Base-by-base conservation (phyloP, 2,888 invertebrate species). In the Latrodectus elegans region DNA sequence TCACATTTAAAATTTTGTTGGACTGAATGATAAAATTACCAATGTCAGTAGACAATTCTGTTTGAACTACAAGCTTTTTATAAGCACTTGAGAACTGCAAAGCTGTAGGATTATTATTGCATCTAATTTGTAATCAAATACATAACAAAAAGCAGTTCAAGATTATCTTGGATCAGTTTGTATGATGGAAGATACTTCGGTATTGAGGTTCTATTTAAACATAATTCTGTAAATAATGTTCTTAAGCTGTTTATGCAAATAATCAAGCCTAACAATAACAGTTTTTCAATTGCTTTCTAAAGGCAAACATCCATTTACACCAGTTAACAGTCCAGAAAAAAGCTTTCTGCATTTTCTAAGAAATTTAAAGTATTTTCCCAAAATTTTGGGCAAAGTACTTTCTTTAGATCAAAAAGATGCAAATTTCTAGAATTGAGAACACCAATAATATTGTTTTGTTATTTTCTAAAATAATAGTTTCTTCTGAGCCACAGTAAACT, bases 61-160 rank as follows among this genome's bases (percentile, higher is more conserved):
- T 17, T 38, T 53, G 26, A 14, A 49, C 52, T 4, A 78, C 22
- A 8, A 78, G 49, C 49, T 53, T 68, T 53, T 70, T 68, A 26
- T 53, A 78, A 12, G 70, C 67, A 12, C 22, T 53, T 8, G 12
- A 49, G 49, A 79, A 71, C 38, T 71, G 71, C 11, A 53, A 10
- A 15, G 60, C 72, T 14, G 71, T 79, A 4, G 71, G 79, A 49
- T 79, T 79, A 17, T 71, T 79, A 49, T 79, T 79, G 60, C 14
- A 79, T 53, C 49, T 60, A 4, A 71, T 72, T n/a, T 60, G 26
- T 38, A 15, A 17, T n/a, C 79, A 4, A 10, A 79, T 26, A 4
- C 70, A 68, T 17, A 22, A 17, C 22, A 70, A 71, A 79, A 71
- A 79, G 60, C 64, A 79, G 51, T 60, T 79, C 55, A 14, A 72